Evolutionary conservation across 2,888 invertebrate species (phyloP).

Genomic region (Anoplius nigerrimus): DNA sequence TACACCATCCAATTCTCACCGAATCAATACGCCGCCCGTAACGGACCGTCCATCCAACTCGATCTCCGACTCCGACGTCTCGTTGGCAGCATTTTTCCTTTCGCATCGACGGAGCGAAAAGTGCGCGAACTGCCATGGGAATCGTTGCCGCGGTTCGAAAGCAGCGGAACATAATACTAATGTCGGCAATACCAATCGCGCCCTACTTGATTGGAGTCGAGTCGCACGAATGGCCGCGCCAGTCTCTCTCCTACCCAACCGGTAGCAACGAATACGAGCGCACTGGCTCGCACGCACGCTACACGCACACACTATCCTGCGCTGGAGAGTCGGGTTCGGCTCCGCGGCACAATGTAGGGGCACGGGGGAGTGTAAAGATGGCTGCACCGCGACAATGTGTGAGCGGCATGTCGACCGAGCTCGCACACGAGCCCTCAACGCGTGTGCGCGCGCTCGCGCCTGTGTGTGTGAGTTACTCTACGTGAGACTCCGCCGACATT

Average conservation of each 20-base stretch:
- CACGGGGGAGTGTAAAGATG: slow-evolving; percentile 43
- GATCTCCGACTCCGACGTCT: no score
- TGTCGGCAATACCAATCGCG: neutral
- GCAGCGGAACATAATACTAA: neutral
- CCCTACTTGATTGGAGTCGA: slow-evolving; percentile 21
- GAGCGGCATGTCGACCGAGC: no score
- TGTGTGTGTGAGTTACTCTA: slow-evolving; percentile 24
- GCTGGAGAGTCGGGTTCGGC: no score
- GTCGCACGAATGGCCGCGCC: slow-evolving; percentile 20
- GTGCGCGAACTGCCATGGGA: no score
- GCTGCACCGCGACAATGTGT: slow-evolving; percentile 32
- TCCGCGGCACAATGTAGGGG: slow-evolving; percentile 17
- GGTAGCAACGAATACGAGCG: slow-evolving; percentile 35
- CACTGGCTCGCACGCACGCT: slow-evolving; percentile 1
- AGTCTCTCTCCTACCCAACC: slow-evolving; percentile 20
- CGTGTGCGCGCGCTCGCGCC: slow-evolving; percentile 9
- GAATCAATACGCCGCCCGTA: no score
- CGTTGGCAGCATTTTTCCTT: no score
- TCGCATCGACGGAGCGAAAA: no score
- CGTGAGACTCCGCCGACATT: slow-evolving; percentile 11
- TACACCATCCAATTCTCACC: no score
- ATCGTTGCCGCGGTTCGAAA: slow-evolving; percentile 6
- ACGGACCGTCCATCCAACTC: no score
- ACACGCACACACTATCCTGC: slow-evolving; percentile 14
- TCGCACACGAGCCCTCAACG: no score